Percentiles rank a stretch among this genome's conserved stretches.
Conservation (phyloP, 2,888 invertebrate genomes). For the Pyralis farinalis region DNA sequence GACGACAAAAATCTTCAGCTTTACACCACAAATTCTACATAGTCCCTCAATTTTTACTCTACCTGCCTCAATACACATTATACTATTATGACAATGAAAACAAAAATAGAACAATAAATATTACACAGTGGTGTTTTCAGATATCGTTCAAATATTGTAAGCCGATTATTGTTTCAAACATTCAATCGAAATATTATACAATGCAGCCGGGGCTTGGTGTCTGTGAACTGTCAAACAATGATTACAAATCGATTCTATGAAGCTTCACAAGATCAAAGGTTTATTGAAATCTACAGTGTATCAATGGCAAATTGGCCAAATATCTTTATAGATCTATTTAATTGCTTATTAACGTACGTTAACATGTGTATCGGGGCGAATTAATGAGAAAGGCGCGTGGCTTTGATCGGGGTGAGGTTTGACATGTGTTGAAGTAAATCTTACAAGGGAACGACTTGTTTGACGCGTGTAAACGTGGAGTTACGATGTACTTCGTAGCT, state of each 20-base stretch:
- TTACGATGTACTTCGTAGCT: neutral
- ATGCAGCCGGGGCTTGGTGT: constrained; percentile 42
- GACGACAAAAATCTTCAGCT: too few relatives aligned
- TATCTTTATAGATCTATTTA: constrained; percentile 75
- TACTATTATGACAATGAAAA: too few relatives aligned
- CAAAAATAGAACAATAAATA: too few relatives aligned
- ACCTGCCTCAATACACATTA: too few relatives aligned
- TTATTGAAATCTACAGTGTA: constrained; percentile 42
- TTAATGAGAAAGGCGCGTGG: constrained; percentile 53
- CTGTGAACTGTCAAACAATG: constrained; percentile 63
- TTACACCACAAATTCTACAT: too few relatives aligned
- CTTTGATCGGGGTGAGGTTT: constrained; percentile 52
- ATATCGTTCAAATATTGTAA: constrained; percentile 19
- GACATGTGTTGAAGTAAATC: constrained; percentile 30
- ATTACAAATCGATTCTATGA: constrained; percentile 51
- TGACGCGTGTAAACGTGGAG: constrained; percentile 3
- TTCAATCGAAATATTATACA: constrained; percentile 30
- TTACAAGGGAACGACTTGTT: constrained; percentile 17
- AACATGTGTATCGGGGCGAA: constrained; percentile 54
- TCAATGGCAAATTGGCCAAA: constrained; percentile 67
- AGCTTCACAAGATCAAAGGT: constrained; percentile 63
- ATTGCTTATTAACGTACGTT: constrained; percentile 71
- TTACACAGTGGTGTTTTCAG: neutral
- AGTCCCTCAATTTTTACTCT: too few relatives aligned
- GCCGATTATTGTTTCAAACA: constrained; percentile 39